phyloP scores from a whole-genome alignment of 2,888 invertebrate genomes.

The Pediacus dermestoides region DNA sequence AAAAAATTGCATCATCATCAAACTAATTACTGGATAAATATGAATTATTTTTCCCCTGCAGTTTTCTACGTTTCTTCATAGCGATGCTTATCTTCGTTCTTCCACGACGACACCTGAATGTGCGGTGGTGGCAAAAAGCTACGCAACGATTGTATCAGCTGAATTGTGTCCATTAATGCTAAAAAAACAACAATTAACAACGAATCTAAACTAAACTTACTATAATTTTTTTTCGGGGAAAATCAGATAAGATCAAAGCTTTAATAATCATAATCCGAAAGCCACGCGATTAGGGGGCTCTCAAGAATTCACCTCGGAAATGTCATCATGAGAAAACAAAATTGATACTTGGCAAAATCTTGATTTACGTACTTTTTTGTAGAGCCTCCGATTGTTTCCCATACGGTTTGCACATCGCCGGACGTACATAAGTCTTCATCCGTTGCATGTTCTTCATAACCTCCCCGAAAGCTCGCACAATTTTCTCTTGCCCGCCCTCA shows the following conservation, averaged over 20 bases:
- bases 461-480: constrained; percentile 79
- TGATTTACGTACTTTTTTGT: constrained; percentile 72
- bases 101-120: constrained; percentile 86
- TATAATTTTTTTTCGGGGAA: constrained; percentile 3
- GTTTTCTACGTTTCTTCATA: constrained; percentile 46
- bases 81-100: constrained; percentile 74
- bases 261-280: constrained; percentile 38
- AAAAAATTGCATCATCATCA: neutral
- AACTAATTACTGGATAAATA: neutral
- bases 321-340: constrained; percentile 37
- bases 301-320: constrained; percentile 39
- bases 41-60: neutral
- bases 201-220: constrained; percentile 8
- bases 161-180: constrained; percentile 84
- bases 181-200: constrained; percentile 21
- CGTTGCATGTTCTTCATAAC: constrained; percentile 84
- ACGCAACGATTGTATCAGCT: constrained; percentile 78
- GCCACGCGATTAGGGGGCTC: constrained; percentile 37
- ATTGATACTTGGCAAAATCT: constrained; percentile 1
- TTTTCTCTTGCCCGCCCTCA: constrained; percentile 74
- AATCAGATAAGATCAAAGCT: constrained; percentile 45
- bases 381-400: constrained; percentile 86
- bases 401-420: constrained; percentile 87
- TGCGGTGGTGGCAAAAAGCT: constrained; percentile 84
- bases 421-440: constrained; percentile 84